Evolutionary conservation across 2,797 vertebrate species (phyloP).

Genomic region (Microctenopoma steveboyesi): DNA sequence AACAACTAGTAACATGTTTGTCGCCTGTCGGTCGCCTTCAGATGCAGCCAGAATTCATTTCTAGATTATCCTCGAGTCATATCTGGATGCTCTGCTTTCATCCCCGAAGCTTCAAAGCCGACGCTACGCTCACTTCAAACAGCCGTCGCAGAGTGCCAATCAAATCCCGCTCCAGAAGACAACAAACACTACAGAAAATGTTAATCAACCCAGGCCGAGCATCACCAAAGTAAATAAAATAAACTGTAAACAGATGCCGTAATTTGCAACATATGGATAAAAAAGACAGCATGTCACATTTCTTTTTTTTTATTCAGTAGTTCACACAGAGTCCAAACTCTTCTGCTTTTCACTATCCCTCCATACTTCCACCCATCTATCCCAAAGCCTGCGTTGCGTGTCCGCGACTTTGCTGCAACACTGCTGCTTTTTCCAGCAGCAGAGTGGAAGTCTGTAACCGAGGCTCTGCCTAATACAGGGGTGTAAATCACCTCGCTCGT

Average conservation of each 20-base stretch:
- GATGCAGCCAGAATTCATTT: constrained; percentile 71
- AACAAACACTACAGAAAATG: constrained; percentile 81
- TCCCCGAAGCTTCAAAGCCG: constrained; percentile 76
- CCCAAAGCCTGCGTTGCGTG: constrained; percentile 44
- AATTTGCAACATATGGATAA: constrained; percentile 79
- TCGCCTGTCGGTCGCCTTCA: constrained; percentile 73
- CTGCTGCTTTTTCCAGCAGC: constrained; percentile 65
- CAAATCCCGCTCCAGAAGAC: constrained; percentile 76
- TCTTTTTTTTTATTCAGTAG: constrained; percentile 66
- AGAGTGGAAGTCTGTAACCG: constrained; percentile 52
- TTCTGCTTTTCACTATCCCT: constrained; percentile 28
- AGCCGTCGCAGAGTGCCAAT: constrained; percentile 77
- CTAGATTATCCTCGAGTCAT: constrained; percentile 76
- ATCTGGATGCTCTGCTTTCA: constrained; percentile 77
- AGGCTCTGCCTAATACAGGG: constrained; percentile 29
- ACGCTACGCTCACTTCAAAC: constrained; percentile 76
- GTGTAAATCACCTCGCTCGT: constrained; percentile 60
- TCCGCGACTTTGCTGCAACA: constrained; percentile 58
- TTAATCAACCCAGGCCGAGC: constrained; percentile 71
- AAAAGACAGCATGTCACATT: constrained; percentile 75
- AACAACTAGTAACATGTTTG: constrained; percentile 70
- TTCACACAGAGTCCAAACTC: constrained; percentile 69
- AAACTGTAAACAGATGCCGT: constrained; percentile 82
- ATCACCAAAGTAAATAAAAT: constrained; percentile 82
- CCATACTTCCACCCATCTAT: constrained; percentile 17